Percentiles rank a stretch among this genome's conserved stretches.
phyloP scores from a whole-genome alignment of 2,888 invertebrate species.

The Thera britannica region DNA sequence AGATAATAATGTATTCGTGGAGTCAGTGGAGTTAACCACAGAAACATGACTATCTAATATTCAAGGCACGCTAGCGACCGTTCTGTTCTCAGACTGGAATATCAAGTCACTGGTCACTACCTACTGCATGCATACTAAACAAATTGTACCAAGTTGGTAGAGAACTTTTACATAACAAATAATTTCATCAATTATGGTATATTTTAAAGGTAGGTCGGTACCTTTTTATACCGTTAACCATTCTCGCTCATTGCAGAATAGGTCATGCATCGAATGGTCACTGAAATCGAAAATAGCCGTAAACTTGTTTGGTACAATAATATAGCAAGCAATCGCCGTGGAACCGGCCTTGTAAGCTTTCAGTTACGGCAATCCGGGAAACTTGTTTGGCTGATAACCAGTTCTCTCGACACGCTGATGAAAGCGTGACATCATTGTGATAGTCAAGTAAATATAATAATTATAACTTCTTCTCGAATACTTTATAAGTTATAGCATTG shows the following conservation, averaged over 20 bases:
- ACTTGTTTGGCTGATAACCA: conserved; percentile 51
- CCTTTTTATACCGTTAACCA: neutral
- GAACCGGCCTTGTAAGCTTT: conserved; percentile 51
- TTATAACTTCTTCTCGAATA: neutral
- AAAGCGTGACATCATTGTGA: conserved; percentile 52
- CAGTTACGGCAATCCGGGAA: conserved; percentile 49
- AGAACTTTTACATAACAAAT: neutral
- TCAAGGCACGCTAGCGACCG: conserved; percentile 68
- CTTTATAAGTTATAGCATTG: neutral
- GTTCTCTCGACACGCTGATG: conserved; percentile 52
- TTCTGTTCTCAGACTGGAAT: conserved; percentile 70
- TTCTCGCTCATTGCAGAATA: conserved; percentile 24
- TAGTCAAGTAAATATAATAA: conserved; percentile 25
- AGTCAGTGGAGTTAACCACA: conserved; percentile 21
- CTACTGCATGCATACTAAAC: conserved; percentile 60
- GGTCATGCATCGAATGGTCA: conserved; percentile 2
- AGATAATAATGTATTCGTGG: conserved; percentile 3
- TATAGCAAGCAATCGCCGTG: conserved; percentile 34
- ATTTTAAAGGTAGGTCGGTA: neutral
- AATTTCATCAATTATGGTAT: neutral
- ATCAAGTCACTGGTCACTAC: conserved; percentile 56
- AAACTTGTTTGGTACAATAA: conserved; percentile 28
- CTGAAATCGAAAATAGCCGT: conserved; percentile 34
- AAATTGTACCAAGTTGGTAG: conserved; percentile 31
- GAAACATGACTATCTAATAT: conserved; percentile 48